Conservation (phyloP, 64 coral and sea anemone genomes). For the Astreopora myriophthalma region DNA sequence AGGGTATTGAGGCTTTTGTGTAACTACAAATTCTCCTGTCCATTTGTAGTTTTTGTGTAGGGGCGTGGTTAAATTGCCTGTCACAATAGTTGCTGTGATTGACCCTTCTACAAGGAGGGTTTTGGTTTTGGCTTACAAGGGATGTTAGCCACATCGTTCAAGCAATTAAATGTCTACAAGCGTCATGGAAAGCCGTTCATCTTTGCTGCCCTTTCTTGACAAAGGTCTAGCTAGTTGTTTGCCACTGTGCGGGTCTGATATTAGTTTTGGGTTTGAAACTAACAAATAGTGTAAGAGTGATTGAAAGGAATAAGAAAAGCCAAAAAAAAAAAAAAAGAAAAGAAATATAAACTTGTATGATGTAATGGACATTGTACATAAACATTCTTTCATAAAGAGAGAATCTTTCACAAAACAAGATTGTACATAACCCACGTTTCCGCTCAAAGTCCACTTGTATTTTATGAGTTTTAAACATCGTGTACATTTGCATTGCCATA, state of each 20-base stretch:
- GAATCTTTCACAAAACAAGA: conserved; percentile 11
- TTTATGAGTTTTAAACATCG: conserved; percentile 60
- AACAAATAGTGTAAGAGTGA: background rate
- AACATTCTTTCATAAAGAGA: conserved; percentile 29
- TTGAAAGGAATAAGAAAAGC: background rate
- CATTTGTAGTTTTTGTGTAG: background rate
- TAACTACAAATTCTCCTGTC: background rate
- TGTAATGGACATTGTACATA: conserved; percentile 30
- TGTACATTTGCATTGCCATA: conserved; percentile 46
- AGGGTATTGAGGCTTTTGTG: background rate
- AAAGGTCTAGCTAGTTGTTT: background rate
- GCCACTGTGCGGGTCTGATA: background rate
- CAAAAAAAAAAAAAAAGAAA: background rate
- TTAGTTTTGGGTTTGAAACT: background rate
- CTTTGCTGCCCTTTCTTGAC: conserved; percentile 32
- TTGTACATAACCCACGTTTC: conserved; percentile 39
- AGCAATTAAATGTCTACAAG: background rate
- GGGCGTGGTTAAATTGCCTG: background rate
- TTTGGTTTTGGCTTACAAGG: background rate
- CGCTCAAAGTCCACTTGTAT: conserved; percentile 32
- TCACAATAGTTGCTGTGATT: background rate
- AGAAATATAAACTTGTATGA: background rate
- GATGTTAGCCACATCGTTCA: background rate
- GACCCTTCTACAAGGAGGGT: background rate
- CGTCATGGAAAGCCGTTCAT: background rate